phyloP scores from a whole-genome alignment of 2,113 vertebrate species.

The Chaetops frenatus region DNA sequence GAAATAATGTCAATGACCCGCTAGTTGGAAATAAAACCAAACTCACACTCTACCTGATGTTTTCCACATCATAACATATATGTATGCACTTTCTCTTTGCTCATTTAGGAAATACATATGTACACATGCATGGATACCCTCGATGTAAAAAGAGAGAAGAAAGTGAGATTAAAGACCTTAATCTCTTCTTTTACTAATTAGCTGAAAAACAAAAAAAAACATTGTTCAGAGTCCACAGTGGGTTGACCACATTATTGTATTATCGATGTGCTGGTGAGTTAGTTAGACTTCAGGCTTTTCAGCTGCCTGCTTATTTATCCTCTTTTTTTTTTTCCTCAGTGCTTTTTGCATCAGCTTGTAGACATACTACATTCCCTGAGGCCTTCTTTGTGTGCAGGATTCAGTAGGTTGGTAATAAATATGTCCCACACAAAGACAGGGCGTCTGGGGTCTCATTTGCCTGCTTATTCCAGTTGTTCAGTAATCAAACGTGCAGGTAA shows the following conservation, averaged over 20 bases:
- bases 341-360: background rate
- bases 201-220: conserved; percentile 39
- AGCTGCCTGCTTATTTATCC: conserved; percentile 18
- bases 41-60: background rate
- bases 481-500: conserved; percentile 26
- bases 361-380: background rate
- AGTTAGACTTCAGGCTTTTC: conserved; percentile 29
- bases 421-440: conserved; percentile 10
- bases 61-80: background rate
- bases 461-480: conserved; percentile 1
- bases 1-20: background rate
- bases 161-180: conserved; percentile 51
- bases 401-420: conserved; percentile 52
- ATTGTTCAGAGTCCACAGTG: background rate
- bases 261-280: conserved; percentile 51
- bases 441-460: background rate
- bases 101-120: background rate
- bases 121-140: background rate
- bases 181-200: conserved; percentile 65
- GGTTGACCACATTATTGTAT: conserved; percentile 43
- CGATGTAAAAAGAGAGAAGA: conserved; percentile 5
- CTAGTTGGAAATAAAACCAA: background rate
- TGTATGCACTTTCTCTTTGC: background rate
- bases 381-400: conserved; percentile 12
- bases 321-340: background rate